Evolutionary conservation across 2,888 invertebrate species (phyloP).

Genomic region (Arctia plantaginis): DNA sequence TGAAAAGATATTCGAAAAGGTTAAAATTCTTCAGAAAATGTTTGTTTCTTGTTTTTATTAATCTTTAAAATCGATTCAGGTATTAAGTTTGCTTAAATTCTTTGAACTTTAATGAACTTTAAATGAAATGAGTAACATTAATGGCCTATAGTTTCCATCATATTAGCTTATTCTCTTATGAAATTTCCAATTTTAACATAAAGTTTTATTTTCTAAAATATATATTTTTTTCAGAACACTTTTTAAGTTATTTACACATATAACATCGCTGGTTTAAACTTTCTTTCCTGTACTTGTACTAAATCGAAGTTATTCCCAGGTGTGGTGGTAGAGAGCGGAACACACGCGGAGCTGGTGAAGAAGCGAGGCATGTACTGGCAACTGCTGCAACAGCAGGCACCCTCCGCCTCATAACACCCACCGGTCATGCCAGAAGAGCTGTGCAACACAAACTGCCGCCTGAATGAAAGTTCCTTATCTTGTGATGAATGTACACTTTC

Average conservation of each 20-base stretch:
- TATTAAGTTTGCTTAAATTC: no score
- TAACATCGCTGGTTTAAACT: no score
- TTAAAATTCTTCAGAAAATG: no score
- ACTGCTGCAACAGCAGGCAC: conserved; percentile 72
- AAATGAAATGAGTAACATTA: no score
- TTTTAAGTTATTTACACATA: no score
- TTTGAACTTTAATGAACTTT: no score
- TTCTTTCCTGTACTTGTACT: background rate
- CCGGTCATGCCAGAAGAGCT: background rate
- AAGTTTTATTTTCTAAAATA: no score
- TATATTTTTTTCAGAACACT: no score
- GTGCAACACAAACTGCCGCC: background rate
- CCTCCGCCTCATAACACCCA: conserved; percentile 24
- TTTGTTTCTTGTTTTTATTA: no score
- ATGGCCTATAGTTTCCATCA: no score
- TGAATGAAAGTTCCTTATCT: background rate
- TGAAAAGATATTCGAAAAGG: background rate
- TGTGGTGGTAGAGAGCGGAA: conserved; percentile 74
- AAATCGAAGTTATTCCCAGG: conserved; percentile 54
- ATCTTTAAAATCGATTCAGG: background rate
- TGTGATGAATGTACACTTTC: background rate
- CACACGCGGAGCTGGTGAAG: conserved; percentile 72
- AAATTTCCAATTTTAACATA: no score
- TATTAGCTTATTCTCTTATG: no score
- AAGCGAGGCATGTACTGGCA: conserved; percentile 74